Conservation (phyloP, 1,140 invertebrate genomes). For the Elysia chlorotica region DNA sequence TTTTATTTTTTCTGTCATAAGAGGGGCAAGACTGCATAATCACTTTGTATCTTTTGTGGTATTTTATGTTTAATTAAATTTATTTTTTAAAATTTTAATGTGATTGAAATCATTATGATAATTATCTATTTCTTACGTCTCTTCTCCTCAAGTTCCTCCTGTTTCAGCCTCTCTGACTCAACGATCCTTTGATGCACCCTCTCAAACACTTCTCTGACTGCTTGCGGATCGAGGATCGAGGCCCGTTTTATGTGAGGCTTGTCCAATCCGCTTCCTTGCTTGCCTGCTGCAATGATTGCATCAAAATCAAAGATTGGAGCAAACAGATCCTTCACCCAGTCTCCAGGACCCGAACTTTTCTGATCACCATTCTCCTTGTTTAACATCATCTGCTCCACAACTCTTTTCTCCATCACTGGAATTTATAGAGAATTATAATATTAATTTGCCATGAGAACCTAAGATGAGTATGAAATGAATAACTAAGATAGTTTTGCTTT, state of each 20-base stretch:
- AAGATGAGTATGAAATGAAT: too few relatives aligned
- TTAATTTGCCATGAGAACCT: too few relatives aligned
- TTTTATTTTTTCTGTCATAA: neutral
- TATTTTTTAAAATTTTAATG: neutral
- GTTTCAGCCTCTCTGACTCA: neutral
- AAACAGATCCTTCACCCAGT: conserved; percentile 20
- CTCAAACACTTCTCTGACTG: conserved; percentile 19
- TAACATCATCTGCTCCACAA: too few relatives aligned
- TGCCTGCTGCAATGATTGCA: conserved; percentile 4
- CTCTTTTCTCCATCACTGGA: too few relatives aligned
- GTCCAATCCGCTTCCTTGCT: neutral
- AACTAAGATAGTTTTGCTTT: too few relatives aligned
- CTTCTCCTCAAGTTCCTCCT: neutral
- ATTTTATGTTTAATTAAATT: neutral
- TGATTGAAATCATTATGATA: neutral
- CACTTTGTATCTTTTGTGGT: neutral
- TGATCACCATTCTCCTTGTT: too few relatives aligned
- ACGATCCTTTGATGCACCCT: conserved; percentile 13
- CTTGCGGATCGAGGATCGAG: conserved; percentile 1
- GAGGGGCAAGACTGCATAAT: neutral
- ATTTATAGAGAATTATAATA: too few relatives aligned
- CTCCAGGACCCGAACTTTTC: too few relatives aligned
- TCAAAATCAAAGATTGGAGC: conserved; percentile 20
- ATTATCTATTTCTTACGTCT: neutral
- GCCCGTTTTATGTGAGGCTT: neutral